Base-by-base conservation (phyloP, 2,113 vertebrate species). In the Herpailurus yagouaroundi region DNA sequence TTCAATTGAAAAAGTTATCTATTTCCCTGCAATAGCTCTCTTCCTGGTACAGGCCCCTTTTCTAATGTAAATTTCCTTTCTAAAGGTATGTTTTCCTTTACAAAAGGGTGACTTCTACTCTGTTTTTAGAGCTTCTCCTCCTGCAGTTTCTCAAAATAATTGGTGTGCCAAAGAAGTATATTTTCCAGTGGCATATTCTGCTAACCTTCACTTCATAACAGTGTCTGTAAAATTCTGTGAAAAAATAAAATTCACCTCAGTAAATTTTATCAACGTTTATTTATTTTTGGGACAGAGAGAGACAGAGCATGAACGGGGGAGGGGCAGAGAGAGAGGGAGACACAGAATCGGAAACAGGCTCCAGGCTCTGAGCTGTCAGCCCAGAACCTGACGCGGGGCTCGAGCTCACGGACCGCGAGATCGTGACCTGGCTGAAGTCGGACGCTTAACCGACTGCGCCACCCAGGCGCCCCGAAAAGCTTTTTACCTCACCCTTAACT, bases 41-140 rank as follows among this genome's bases (percentile, higher is more conserved):
- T 80, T 69, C 50, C 73, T 21, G 9, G 9, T 86, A 48, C 15
- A 48, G 69, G 27, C 64, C 76, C 45, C 27, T 48, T 87, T 95
- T 92, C 50, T 92, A 80, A 92, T 80, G 64, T 73, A 73, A 80
- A 81, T 92, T 87, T 92, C 23, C 27, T 64, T 50, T 71, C 63
- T 64, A 73, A 87, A 63, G 45, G 29, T 87, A n/a, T 77, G 52
- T 73, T 73, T 92, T 87, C 55, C 57, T 57, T 95, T 81, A 87
- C 33, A 81, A 87, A 92, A 86, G 64, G n/a, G 31, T 63, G 52
- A 64, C 50, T 81, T 71, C 82, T 71, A 38, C 38, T 63, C 63
- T 71, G 52, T 71, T 73, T 95, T 57, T 29, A 29, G 38, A 92
- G 13, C 45, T 88, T 80, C 27, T 80, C 74, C 50, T 91, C 52